Evolutionary conservation across 1,140 invertebrate species (phyloP), one percentile per base, ranked within the genome.

Genomic region (Macrostomum lignano): DNA sequence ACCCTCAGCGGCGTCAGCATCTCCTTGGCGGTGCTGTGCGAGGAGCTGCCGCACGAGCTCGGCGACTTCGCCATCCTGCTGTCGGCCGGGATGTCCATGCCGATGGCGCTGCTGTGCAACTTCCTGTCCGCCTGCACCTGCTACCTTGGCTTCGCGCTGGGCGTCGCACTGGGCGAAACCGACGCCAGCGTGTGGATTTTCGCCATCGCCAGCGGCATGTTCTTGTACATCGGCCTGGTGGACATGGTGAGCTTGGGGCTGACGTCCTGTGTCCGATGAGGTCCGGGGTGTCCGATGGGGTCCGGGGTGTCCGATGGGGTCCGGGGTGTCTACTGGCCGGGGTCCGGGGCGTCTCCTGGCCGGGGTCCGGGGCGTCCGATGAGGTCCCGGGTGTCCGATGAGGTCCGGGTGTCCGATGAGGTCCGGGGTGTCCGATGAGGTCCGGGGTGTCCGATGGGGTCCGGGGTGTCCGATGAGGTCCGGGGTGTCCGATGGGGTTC

Each of bases 51-150:
- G 15, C 70, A 72, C 49, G 69, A 72, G 49, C 45, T 71, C 35
- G 67, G 70, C 30, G 69, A 71, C 47, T 70, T 71, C 54, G 69
- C 69, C 10, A 68, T 72, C 26, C 51, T 72, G 9, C 49, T 72
- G 10, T 65, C 64, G 46, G 59, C 69, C 28, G 69, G 69, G 7
- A 69, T 72, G 67, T 58, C 61, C 2, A 54, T 69, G 36, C 56
- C 60, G 34, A 64, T 68, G 45, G 70, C 70, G 1, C 40, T 71
- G 15, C 36, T 65, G 14, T 71, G 67, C 49, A 72, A 71, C 48
- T 68, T 71, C 39, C 49, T 72, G n/a, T 68, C 66, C 5, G 69
- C 69, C 1, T 62, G 64, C 34, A 67, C 65, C 20, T 72, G 68
- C 44, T 72, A 70, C 44, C 17, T 70, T 6, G 69, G 69, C 3